Evolutionary conservation across 2,888 invertebrate genomes (phyloP), one percentile per base, ranked within the genome.

Genomic region (Cartodere bifasciata): DNA sequence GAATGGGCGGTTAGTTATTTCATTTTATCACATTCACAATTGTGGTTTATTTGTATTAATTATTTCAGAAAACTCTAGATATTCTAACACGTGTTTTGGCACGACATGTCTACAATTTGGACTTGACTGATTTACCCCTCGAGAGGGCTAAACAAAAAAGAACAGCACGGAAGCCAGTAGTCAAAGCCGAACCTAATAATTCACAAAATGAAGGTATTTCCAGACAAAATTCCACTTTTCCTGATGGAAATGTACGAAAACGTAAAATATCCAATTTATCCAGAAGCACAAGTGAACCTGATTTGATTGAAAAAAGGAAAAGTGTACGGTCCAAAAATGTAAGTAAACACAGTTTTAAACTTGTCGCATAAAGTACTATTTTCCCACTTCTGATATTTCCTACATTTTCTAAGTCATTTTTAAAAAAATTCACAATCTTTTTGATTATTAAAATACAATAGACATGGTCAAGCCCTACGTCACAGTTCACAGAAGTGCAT

Each of bases 81-180:
- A 95, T 92, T 0, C 58, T 97, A 42, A 97, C 95, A 0, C 70
- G 94, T 38, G 94, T 97, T 20, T 66, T 98, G 34, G 92, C 94
- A 0, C 74, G 91, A 11, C 91, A 95, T 56, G 91, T 97, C 13
- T 97, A 95, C 55, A 83, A 84, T 43, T 67, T 97, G 41, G 95
- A 97, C 64, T 64, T 97, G 41, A 79, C 81, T 28, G 91, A 92
- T 61, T 62, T 86, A 29, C 86, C 83, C 2, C 55, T 86, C 38
- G 85, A 85, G 48, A 67, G 84, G 17, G 80, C 77, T 47, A 84
- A 85, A 49, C 72, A 74, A 13, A 84, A 82, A 55, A 71, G 72
- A 37, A 64, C 71, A 10, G 64, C 74, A 22, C 65, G 68, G 29
- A 43, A 43, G 10, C 39, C 47, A 2, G 40, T 39, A 2, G 43